phyloP scores from a whole-genome alignment of 2,888 invertebrate genomes.

The Biston betularia region DNA sequence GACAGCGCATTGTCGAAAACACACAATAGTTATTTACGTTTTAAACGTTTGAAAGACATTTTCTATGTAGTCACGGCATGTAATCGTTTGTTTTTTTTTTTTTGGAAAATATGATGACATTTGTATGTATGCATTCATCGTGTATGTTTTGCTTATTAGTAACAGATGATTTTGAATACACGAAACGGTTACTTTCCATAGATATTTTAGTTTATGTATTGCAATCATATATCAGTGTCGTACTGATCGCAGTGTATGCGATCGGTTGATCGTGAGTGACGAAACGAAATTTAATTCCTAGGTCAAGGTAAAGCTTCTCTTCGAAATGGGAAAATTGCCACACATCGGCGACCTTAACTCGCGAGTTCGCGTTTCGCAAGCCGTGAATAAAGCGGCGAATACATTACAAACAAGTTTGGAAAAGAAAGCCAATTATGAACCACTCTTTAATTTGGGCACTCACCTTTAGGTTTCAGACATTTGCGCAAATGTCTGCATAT shows the following conservation, averaged over 20 bases:
- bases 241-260: constrained; percentile 64
- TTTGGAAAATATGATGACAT: not conserved
- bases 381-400: constrained; percentile 61
- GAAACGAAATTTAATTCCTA: constrained; percentile 82
- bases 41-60: constrained; percentile 21
- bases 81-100: not conserved
- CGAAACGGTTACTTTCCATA: not conserved
- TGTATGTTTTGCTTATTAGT: not conserved
- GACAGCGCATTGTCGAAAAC: constrained; percentile 20
- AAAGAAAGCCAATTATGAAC: constrained; percentile 37
- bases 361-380: constrained; percentile 75
- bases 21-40: constrained; percentile 18
- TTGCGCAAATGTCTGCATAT: constrained; percentile 27
- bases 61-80: not conserved
- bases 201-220: not conserved
- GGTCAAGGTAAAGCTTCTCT: constrained; percentile 83
- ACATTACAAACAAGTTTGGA: constrained; percentile 48
- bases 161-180: not conserved
- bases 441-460: constrained; percentile 33
- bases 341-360: constrained; percentile 81
- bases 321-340: constrained; percentile 86
- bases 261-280: constrained; percentile 64
- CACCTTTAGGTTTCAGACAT: constrained; percentile 28
- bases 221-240: constrained; percentile 39
- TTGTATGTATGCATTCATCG: not conserved